These are phyloP conservation scores for Nycticryphes semicollaris DNA, from an alignment of 2,113 vertebrate species.

Conservation along the genomic window DNA sequence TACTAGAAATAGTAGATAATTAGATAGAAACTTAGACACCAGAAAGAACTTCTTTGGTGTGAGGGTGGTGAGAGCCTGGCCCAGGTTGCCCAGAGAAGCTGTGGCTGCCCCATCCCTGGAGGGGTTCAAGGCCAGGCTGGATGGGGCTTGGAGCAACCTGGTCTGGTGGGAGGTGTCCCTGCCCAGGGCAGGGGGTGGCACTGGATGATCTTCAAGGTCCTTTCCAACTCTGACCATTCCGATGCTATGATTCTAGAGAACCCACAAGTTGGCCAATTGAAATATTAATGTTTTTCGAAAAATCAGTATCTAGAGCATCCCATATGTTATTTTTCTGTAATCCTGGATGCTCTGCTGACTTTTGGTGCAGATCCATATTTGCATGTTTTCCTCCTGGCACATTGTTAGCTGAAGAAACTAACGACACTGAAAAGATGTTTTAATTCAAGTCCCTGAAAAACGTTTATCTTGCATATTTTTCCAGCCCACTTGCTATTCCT, in stretches of 20 bases:
- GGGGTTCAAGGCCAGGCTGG: too few species aligned
- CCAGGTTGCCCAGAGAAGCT: too few species aligned
- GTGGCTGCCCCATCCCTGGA: too few species aligned
- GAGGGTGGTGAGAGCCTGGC: too few species aligned
- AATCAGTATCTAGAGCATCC: background rate
- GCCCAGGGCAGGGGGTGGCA: too few species aligned
- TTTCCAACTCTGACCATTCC: too few species aligned
- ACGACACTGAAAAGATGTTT: background rate
- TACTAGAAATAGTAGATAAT: too few species aligned
- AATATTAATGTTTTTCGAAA: background rate
- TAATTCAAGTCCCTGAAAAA: background rate
- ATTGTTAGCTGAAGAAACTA: background rate
- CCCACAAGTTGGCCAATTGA: background rate
- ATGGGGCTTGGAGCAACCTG: too few species aligned
- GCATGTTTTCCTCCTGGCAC: background rate
- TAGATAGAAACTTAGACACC: too few species aligned
- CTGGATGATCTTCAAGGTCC: too few species aligned
- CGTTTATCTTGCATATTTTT: background rate
- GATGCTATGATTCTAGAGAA: background rate
- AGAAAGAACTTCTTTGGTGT: too few species aligned
- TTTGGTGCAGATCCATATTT: background rate
- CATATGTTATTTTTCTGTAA: background rate
- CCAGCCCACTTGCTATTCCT: background rate
- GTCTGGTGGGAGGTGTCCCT: too few species aligned
- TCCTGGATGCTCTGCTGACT: background rate